Evolutionary conservation across 2,888 invertebrate genomes (phyloP), one percentile per base, ranked within the genome.

Genomic region (Euspilapteryx auroguttella): DNA sequence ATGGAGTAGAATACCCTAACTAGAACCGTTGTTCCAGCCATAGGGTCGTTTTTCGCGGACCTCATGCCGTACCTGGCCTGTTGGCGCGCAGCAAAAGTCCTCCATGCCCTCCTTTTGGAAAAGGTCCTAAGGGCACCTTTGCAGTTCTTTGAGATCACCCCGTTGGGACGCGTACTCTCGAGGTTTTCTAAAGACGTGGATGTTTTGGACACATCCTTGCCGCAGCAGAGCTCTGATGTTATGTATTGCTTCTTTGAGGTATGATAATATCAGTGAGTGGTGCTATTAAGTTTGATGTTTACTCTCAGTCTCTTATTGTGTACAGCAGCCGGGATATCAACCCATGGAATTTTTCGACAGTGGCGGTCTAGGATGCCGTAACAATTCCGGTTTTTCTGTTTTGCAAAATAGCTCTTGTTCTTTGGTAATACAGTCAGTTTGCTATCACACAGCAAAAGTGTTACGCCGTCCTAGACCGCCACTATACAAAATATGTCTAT

Each of bases 81-180:
- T 76, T 79, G 83, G 80, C 68, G 75, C 40, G 89, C 88, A 40
- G 85, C 89, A 44, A 57, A 53, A 47, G 47, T 63, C 29, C 65
- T 85, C 49, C 85, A 86, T 68, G 53, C 57, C 36, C 49, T 56
- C 26, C 63, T 89, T 55, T 64, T 89, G 48, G 44, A 50, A 31
- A 79, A 79, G 48, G 78, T 87, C 37, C 52, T 89, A 39, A 78
- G 78, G 49, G 79, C 82, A 47, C 87, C 88, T 30, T 79, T 87
- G 71, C 79, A 82, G 49, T 82, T 88, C 73, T 89, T 86, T 69
- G 89, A 90, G 61, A 83, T 82, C 42, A 89, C 89, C 30, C 89
- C 89, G 24, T 44, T 81, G 38, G 89, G 89, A 55, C 78, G 89
- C 41, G 81, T 90, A 43, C 71, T 90, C 33, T 53, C 83, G 68